Evolutionary conservation across 92 coral and sea anemone genomes (phyloP).

Genomic region (Palythoa grandis): DNA sequence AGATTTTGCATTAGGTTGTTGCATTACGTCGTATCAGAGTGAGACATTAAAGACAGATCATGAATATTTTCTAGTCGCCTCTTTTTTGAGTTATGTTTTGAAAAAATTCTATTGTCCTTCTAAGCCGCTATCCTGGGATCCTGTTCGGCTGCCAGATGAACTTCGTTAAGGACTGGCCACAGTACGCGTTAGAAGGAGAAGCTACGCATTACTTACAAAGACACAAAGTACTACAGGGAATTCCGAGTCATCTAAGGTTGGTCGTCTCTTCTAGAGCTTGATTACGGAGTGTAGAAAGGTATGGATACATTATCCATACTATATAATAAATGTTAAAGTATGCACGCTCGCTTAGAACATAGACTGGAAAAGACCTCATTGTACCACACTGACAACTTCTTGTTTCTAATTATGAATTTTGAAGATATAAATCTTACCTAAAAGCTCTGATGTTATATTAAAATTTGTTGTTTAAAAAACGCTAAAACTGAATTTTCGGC

Average conservation of each 20-base stretch:
- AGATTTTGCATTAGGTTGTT: too few species aligned
- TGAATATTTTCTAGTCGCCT: background rate
- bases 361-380: too few species aligned
- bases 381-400: too few species aligned
- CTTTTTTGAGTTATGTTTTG: background rate
- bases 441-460: too few species aligned
- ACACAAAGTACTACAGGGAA: constrained; percentile 76
- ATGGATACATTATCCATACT: background rate
- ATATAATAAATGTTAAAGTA: background rate
- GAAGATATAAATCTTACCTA: too few species aligned
- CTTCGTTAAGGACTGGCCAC: constrained; percentile 97
- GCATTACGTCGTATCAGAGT: too few species aligned
- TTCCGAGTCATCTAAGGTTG: constrained; percentile 77
- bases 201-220: constrained; percentile 88
- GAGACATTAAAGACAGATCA: too few species aligned
- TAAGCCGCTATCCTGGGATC: constrained; percentile 89
- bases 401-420: too few species aligned
- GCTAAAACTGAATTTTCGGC: too few species aligned
- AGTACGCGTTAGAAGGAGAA: constrained; percentile 92
- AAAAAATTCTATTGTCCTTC: background rate
- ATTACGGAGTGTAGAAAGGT: background rate
- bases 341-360: too few species aligned
- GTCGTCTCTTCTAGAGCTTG: background rate
- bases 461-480: too few species aligned
- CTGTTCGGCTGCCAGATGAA: constrained; percentile 90